Evolutionary conservation across 2,113 vertebrate species (phyloP).

Genomic region (Eclectus roratus): DNA sequence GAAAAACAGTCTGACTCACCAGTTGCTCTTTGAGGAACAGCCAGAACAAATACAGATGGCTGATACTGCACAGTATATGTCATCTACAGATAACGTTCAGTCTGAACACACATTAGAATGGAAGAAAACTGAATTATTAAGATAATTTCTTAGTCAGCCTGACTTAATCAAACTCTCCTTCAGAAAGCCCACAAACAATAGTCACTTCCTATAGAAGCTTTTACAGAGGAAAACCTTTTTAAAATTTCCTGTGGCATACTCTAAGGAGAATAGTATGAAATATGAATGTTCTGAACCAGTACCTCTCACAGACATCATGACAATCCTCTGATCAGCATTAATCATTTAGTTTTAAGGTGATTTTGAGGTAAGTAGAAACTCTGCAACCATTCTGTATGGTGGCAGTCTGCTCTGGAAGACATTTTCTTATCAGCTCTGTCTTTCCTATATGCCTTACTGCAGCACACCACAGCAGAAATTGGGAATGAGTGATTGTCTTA

Average conservation of each 20-base stretch:
- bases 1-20: conserved; percentile 21
- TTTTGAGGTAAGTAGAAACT: background rate
- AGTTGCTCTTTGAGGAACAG: conserved; percentile 35
- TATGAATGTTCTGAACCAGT: background rate
- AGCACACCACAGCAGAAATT: background rate
- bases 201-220: background rate
- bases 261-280: background rate
- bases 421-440: background rate
- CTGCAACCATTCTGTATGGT: background rate
- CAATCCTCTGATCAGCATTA: background rate
- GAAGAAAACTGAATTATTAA: background rate
- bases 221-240: background rate
- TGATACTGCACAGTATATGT: conserved; percentile 1
- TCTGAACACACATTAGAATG: background rate
- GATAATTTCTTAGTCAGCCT: background rate
- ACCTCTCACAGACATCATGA: background rate
- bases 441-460: background rate
- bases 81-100: background rate
- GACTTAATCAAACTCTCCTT: background rate
- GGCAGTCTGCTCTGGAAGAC: background rate
- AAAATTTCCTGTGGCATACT: background rate
- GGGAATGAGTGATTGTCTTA: background rate
- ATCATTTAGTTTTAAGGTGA: background rate
- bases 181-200: background rate
- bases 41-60: conserved; percentile 51